phyloP scores from a whole-genome alignment of 2,113 vertebrate species.

The Vulpes lagopus region DNA sequence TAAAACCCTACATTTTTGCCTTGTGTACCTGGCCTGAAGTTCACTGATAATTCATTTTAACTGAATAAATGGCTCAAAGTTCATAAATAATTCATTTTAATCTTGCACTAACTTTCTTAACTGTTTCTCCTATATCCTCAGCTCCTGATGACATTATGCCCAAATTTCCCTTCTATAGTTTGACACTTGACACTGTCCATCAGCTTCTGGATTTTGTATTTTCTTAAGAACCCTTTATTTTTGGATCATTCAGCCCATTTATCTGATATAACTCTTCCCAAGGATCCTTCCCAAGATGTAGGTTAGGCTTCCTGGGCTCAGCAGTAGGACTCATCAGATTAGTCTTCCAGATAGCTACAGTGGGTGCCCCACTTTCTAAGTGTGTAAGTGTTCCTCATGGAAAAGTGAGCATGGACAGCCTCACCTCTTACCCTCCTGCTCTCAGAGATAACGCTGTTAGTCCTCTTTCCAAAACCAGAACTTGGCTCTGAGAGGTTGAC shows the following conservation, averaged over 20 bases:
- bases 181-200: not conserved
- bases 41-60: not conserved
- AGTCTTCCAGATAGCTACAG: not conserved
- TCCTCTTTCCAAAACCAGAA: not conserved
- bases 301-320: not conserved
- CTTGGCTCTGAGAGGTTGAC: not conserved
- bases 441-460: not conserved
- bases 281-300: not conserved
- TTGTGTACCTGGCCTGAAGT: not conserved
- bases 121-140: not conserved
- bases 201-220: not conserved
- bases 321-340: not conserved
- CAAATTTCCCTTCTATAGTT: not conserved
- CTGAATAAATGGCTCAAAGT: not conserved
- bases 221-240: not conserved
- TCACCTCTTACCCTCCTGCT: not conserved
- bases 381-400: not conserved
- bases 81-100: conserved; percentile 1
- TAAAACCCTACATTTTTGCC: not conserved
- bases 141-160: not conserved
- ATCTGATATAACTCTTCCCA: not conserved
- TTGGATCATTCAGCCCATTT: not conserved
- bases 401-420: not conserved
- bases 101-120: not conserved
- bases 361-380: not conserved